Base-by-base conservation (phyloP, 2,113 vertebrate genomes). In the Misgurnus mizolepis region DNA sequence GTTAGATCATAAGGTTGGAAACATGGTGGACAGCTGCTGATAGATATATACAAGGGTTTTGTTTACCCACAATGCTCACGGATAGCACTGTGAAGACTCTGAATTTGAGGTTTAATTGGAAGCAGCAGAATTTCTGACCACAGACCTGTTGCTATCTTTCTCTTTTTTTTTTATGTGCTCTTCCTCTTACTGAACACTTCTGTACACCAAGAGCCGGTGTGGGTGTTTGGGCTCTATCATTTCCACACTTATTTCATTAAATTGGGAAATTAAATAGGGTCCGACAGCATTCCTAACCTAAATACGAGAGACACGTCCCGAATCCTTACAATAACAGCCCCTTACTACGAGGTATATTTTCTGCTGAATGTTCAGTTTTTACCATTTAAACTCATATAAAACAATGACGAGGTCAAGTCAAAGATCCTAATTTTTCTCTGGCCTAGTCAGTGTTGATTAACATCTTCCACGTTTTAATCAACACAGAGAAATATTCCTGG, bases 381-480 rank as follows among this genome's bases (percentile, higher is more conserved):
- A 8, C 45, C 58, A 83, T 84, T 78, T 22, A 82, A 76, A 82
- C 64, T 40, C 0, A 34, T 71, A 67, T 76, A 56, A 81, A 78
- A 68, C 67, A 84, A 64, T 55, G 50, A 22, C 40, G 10, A 76
- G 64, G 62, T 81, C 41, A 76, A 39, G 67, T 49, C 22, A 11
- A 66, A 83, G 60, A 71, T 81, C 60, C 68, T 17, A 39, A 65
- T 76, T 80, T 82, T 82, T 73, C 62, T 45, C 15, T 62, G 58
- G 45, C 77, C 45, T 61, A 78, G 84, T 84, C 86, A 83, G 64
- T 50, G 12, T 40, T 71, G 78, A 85, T 86, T 87, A 85, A 84
- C 70, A 73, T 86, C 79, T 80, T 83, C 67, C 80, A 84, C 43
- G 80, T 82, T 80, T 53, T 83, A 84, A 87, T 85, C 81, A 67